Conservation (phyloP, 2,888 invertebrate species). For the Dinocampus coccinellae region DNA sequence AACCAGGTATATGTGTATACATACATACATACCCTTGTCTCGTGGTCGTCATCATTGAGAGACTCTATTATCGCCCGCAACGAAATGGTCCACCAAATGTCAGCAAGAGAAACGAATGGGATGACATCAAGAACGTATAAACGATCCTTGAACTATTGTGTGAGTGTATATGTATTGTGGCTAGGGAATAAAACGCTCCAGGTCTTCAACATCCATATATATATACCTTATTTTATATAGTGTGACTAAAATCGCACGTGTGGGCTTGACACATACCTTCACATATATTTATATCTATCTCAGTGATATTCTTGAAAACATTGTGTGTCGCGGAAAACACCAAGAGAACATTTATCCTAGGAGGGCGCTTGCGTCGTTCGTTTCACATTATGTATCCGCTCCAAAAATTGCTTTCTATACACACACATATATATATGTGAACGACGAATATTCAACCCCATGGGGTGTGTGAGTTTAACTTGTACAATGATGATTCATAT, state of each 20-base stretch:
- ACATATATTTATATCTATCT: not conserved
- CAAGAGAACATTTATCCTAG: constrained; percentile 29
- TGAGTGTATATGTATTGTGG: not conserved
- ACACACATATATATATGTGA: not conserved
- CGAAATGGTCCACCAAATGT: constrained; percentile 7
- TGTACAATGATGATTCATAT: constrained; percentile 36
- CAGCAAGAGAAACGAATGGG: constrained; percentile 20
- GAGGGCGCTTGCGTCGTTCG: constrained; percentile 15
- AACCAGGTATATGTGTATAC: not conserved
- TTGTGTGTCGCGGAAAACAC: constrained; percentile 30
- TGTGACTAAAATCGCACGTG: constrained; percentile 24
- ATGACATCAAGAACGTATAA: constrained; percentile 28
- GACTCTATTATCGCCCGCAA: constrained; percentile 26
- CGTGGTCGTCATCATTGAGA: not conserved
- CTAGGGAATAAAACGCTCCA: constrained; percentile 9
- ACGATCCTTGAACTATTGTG: constrained; percentile 6
- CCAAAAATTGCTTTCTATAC: not conserved
- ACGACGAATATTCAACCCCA: constrained; percentile 23
- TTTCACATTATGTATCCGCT: constrained; percentile 6
- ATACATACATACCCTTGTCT: not conserved
- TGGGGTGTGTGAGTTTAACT: constrained; percentile 35
- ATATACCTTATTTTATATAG: constrained; percentile 3
- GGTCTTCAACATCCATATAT: not conserved
- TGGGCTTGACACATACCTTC: constrained; percentile 24
- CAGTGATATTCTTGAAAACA: constrained; percentile 24